Conservation (phyloP, 2,888 invertebrate genomes). For the Neoaliturus tenellus region DNA sequence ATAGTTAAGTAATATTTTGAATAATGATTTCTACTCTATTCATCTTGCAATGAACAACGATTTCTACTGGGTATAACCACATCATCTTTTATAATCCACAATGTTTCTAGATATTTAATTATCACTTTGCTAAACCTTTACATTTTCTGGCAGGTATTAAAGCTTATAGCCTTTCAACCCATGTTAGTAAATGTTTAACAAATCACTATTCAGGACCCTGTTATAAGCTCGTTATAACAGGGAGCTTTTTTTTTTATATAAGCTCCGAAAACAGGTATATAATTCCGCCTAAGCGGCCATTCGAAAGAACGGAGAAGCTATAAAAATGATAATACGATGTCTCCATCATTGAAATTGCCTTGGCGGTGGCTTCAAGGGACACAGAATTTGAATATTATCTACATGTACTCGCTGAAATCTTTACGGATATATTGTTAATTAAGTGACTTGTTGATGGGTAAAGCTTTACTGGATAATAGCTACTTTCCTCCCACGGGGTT, state of each 20-base stretch:
- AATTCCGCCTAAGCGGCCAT: background rate
- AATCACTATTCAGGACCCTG: background rate
- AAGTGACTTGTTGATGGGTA: background rate
- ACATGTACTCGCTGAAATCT: background rate
- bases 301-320: background rate
- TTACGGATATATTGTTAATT: background rate
- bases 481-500: background rate
- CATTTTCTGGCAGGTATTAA: background rate
- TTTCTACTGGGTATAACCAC: too few relatives aligned
- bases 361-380: background rate
- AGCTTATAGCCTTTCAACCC: background rate
- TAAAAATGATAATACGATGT: conserved; percentile 15
- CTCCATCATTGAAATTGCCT: background rate
- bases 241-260: too few relatives aligned
- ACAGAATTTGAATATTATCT: background rate
- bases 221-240: too few relatives aligned
- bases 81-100: too few relatives aligned
- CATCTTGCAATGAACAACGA: too few relatives aligned
- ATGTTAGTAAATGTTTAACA: background rate
- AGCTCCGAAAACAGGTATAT: background rate
- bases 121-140: background rate
- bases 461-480: background rate
- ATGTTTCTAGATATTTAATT: too few relatives aligned
- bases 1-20: too few relatives aligned
- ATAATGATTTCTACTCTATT: too few relatives aligned